Evolutionary conservation across 1,140 invertebrate species (phyloP).

Genomic region (Vanessa tameamea): DNA sequence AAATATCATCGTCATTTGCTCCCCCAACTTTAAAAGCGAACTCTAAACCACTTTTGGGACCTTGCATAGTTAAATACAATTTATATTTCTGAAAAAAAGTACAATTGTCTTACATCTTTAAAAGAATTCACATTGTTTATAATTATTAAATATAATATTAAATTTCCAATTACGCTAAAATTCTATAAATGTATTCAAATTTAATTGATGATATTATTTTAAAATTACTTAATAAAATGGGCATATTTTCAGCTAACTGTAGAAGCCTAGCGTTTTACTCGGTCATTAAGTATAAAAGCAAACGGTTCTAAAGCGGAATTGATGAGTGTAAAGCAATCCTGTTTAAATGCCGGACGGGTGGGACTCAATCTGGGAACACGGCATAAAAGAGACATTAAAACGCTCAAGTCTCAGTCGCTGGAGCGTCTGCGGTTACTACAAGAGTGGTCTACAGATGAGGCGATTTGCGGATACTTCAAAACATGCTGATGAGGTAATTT

Average conservation of each 20-base stretch:
- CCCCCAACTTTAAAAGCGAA: too few species aligned
- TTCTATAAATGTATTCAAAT: too few species aligned
- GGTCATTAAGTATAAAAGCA: constrained; percentile 71
- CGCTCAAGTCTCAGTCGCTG: constrained; percentile 37
- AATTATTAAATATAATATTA: too few species aligned
- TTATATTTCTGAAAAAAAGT: too few species aligned
- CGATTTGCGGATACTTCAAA: constrained; percentile 12
- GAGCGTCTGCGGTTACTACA: constrained; percentile 47
- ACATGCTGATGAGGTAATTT: too few species aligned
- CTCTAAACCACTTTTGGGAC: too few species aligned
- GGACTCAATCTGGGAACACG: constrained; percentile 62
- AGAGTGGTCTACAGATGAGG: constrained; percentile 22
- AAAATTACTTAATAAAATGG: not conserved
- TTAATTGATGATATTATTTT: not conserved
- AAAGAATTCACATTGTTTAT: too few species aligned
- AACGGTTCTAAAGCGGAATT: constrained; percentile 62
- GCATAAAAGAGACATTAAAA: constrained; percentile 68
- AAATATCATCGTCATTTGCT: too few species aligned
- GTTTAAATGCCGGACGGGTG: constrained; percentile 56
- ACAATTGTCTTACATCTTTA: too few species aligned
- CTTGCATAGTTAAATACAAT: too few species aligned
- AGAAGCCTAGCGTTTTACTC: constrained; percentile 46
- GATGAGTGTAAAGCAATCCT: constrained; percentile 67
- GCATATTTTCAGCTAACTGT: not conserved
- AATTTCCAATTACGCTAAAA: too few species aligned